Percentiles rank a stretch among this genome's conserved stretches.
phyloP scores from a whole-genome alignment of 2,113 vertebrate genomes.

The Zapornia atra region DNA sequence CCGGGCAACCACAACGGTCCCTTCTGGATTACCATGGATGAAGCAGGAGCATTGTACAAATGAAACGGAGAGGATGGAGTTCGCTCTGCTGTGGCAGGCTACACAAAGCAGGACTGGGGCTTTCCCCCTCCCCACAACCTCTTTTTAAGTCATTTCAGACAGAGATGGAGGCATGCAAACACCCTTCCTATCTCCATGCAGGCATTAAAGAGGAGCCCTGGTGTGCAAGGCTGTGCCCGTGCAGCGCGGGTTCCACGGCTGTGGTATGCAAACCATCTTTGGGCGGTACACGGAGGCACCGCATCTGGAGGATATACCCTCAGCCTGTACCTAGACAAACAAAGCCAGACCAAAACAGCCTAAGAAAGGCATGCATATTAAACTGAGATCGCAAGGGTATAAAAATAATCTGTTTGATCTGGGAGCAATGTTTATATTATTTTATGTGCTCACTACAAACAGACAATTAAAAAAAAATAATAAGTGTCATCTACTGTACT shows the following conservation, averaged over 20 bases:
- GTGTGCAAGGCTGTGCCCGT: background rate
- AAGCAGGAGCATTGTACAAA: conserved; percentile 48
- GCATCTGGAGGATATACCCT: background rate
- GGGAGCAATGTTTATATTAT: conserved; percentile 55
- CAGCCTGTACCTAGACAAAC: conserved; percentile 42
- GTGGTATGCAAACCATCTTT: conserved; percentile 43
- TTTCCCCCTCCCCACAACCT: too few species aligned
- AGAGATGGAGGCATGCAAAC: background rate
- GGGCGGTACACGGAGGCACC: background rate
- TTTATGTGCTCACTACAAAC: conserved; percentile 53
- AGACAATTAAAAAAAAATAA: conserved; percentile 13
- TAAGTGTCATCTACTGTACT: conserved; percentile 24
- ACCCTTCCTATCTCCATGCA: background rate
- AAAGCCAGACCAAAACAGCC: conserved; percentile 42
- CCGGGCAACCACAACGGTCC: conserved; percentile 49
- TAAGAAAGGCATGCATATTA: conserved; percentile 51
- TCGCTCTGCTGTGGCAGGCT: background rate
- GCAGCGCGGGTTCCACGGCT: background rate
- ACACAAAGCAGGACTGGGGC: background rate
- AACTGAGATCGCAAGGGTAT: conserved; percentile 26
- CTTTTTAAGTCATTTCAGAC: background rate
- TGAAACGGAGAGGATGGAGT: background rate
- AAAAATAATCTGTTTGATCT: conserved; percentile 65
- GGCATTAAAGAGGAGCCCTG: background rate
- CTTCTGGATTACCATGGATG: conserved; percentile 59